These are phyloP conservation scores for Fissipunctia ypsillon DNA, from an alignment of 2,888 invertebrate genomes.

Conservation along the genomic window DNA sequence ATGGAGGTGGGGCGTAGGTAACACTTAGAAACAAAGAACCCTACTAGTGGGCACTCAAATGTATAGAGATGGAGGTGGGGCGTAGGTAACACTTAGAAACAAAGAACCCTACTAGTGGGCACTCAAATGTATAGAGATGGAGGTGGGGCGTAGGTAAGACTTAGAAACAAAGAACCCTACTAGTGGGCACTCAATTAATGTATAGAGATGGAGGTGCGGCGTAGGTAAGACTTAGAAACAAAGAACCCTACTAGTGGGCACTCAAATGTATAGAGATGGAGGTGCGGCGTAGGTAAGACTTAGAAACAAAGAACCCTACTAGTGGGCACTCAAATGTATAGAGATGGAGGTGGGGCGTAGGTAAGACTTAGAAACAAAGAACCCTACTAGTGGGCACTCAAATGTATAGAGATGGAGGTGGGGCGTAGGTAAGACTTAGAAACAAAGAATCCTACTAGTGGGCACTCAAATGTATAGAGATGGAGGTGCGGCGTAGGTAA, in stretches of 20 bases:
- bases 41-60: background rate
- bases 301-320: too few relatives aligned
- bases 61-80: background rate
- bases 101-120: too few relatives aligned
- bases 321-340: background rate
- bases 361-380: too few relatives aligned
- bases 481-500: background rate
- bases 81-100: too few relatives aligned
- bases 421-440: background rate
- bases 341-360: background rate
- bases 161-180: too few relatives aligned
- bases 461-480: background rate
- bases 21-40: too few relatives aligned
- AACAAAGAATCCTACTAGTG: too few relatives aligned
- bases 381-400: background rate
- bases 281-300: background rate
- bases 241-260: background rate
- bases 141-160: background rate
- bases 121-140: background rate
- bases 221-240: too few relatives aligned
- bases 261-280: background rate
- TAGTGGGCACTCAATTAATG: background rate
- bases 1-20: background rate
- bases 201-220: background rate
- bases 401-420: background rate